Conservation (phyloP, 2,797 vertebrate species). For the Acipenser transmontanus region DNA sequence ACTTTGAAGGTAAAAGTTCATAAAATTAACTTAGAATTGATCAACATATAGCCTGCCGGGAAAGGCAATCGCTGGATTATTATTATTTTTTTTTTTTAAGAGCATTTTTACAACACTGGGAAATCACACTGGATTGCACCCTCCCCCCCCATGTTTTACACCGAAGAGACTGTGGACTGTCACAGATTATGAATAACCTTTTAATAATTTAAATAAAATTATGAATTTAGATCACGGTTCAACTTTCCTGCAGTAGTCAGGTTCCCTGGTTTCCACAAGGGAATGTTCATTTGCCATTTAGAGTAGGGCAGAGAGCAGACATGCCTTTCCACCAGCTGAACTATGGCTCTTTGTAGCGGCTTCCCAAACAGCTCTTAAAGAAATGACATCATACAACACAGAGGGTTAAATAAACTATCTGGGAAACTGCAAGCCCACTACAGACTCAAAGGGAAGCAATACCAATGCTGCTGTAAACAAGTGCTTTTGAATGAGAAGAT, state of each 20-base stretch:
- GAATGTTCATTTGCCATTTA: background rate
- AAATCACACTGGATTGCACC: too few relatives aligned
- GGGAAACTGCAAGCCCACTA: background rate
- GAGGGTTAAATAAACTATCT: background rate
- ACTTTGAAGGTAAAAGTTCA: too few relatives aligned
- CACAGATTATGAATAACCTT: too few relatives aligned
- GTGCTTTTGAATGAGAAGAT: background rate
- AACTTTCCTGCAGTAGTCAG: slow-evolving; percentile 2
- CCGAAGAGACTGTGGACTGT: too few relatives aligned
- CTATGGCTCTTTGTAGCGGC: slow-evolving; percentile 31
- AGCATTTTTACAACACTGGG: too few relatives aligned
- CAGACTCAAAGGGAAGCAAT: background rate
- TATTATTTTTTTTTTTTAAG: too few relatives aligned
- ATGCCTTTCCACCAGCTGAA: slow-evolving; percentile 21
- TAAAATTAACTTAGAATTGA: too few relatives aligned
- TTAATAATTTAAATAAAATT: too few relatives aligned
- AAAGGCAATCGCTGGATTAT: too few relatives aligned
- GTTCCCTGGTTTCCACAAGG: slow-evolving; percentile 8
- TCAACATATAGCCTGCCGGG: too few relatives aligned
- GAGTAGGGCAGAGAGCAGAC: background rate
- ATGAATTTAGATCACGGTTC: too few relatives aligned
- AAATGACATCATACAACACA: slow-evolving; percentile 16
- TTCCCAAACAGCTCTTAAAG: slow-evolving; percentile 24
- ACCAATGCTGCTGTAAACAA: background rate
- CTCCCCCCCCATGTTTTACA: too few relatives aligned